Conservation (phyloP, 2,113 vertebrate species). For the Perca flavescens region DNA sequence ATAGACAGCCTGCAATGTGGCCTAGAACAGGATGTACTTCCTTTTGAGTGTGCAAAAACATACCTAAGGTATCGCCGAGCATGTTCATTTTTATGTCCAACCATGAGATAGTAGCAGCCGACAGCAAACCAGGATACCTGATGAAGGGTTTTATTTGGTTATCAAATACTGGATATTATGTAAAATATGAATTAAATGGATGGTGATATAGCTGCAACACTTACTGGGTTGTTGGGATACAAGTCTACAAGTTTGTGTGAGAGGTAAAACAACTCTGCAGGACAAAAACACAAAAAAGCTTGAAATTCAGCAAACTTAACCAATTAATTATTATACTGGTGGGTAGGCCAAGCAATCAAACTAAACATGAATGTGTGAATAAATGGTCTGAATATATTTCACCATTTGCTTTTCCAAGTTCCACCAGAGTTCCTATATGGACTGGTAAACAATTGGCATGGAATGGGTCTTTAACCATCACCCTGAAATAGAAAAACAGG, state of each 20-base stretch:
- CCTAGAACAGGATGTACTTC: background rate
- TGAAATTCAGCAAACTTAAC: background rate
- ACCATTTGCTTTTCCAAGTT: slow-evolving; percentile 99
- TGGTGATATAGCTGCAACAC: slow-evolving; percentile 56
- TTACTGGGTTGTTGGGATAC: slow-evolving; percentile 98
- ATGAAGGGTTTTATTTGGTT: slow-evolving; percentile 12
- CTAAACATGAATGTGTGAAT: background rate
- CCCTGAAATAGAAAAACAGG: slow-evolving; percentile 83
- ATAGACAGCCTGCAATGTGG: background rate
- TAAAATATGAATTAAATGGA: background rate
- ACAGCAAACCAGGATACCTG: slow-evolving; percentile 99
- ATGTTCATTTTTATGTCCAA: slow-evolving; percentile 98
- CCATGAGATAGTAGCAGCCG: slow-evolving; percentile 99
- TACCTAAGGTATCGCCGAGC: slow-evolving; percentile 97
- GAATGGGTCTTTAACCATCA: slow-evolving; percentile 98
- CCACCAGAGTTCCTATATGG: slow-evolving; percentile 97
- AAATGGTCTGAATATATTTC: slow-evolving; percentile 16
- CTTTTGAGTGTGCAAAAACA: background rate
- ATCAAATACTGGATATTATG: background rate
- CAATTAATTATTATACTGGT: background rate
- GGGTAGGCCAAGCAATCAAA: background rate
- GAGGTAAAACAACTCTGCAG: slow-evolving; percentile 96
- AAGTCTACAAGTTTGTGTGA: slow-evolving; percentile 99
- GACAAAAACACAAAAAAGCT: slow-evolving; percentile 15
- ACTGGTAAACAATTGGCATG: slow-evolving; percentile 98